These are phyloP conservation scores for Rhogogaster chlorosoma DNA, from an alignment of 2,888 invertebrate genomes.

Conservation along the genomic window DNA sequence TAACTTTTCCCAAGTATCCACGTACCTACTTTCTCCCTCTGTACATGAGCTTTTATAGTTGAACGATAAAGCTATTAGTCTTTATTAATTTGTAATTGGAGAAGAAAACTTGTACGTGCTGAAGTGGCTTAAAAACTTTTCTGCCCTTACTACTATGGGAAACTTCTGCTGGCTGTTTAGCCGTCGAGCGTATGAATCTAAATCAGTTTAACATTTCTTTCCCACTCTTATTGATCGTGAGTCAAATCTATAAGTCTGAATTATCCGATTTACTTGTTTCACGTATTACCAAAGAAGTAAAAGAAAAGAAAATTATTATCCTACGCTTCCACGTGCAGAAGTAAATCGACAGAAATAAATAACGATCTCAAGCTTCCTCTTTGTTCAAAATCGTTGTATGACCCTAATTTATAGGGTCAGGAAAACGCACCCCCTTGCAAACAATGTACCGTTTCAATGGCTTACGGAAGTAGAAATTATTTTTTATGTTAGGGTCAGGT, in stretches of 20 bases:
- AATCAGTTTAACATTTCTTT: constrained; percentile 37
- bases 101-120: constrained; percentile 65
- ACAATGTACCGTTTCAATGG: constrained; percentile 49
- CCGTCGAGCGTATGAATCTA: constrained; percentile 30
- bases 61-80: constrained; percentile 71
- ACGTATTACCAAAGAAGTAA: not conserved
- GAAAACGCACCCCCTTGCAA: constrained; percentile 33
- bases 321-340: not conserved
- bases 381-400: constrained; percentile 17
- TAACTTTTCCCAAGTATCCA: constrained; percentile 46
- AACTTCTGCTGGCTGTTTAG: constrained; percentile 28
- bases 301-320: not conserved
- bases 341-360: constrained; percentile 15
- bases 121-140: constrained; percentile 54
- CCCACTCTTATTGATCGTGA: not conserved
- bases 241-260: not conserved
- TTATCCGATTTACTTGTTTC: constrained; percentile 8
- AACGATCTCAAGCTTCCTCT: constrained; percentile 4
- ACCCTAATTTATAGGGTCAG: constrained; percentile 32
- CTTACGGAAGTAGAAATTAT: constrained; percentile 49
- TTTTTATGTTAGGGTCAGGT: constrained; percentile 39
- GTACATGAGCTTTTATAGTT: constrained; percentile 66
- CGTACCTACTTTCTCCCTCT: constrained; percentile 54
- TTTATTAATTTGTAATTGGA: constrained; percentile 71
- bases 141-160: not conserved